A percentile compares a stretch with the other conserved stretches of the same genome.
phyloP scores from a whole-genome alignment of 2,888 invertebrate species.

The Melieria picta region DNA sequence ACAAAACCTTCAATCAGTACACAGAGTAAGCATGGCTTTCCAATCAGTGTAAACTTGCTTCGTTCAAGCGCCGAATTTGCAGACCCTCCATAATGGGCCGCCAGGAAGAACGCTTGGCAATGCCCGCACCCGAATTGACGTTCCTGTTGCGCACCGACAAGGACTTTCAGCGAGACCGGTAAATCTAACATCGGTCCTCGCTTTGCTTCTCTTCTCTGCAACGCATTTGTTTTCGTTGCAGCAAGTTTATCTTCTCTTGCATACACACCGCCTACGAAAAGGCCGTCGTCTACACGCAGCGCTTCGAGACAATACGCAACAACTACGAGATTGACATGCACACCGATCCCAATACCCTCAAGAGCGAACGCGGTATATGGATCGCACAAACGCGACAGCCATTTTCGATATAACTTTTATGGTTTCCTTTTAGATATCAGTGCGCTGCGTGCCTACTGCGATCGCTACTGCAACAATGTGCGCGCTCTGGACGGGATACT shows the following conservation, averaged over 20 bases:
- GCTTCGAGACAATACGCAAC: slow-evolving; percentile 73
- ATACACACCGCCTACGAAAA: slow-evolving; percentile 73
- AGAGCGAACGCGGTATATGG: slow-evolving; percentile 68
- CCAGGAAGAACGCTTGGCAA: slow-evolving; percentile 80
- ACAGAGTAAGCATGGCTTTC: slow-evolving; percentile 69
- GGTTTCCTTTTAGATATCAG: slow-evolving; percentile 67
- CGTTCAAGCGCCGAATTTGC: slow-evolving; percentile 4
- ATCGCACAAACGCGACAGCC: not conserved
- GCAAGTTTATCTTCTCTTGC: slow-evolving; percentile 69
- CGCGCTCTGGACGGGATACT: slow-evolving; percentile 74
- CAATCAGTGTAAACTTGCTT: not conserved
- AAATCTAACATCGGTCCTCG: not conserved
- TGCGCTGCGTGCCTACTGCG: slow-evolving; percentile 74
- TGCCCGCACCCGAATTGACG: slow-evolving; percentile 76
- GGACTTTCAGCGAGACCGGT: slow-evolving; percentile 56
- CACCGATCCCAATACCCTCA: slow-evolving; percentile 73
- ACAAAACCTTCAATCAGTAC: slow-evolving; percentile 76
- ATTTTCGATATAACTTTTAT: not conserved
- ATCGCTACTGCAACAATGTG: slow-evolving; percentile 76
- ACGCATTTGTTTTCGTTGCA: slow-evolving; percentile 34
- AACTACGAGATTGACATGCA: slow-evolving; percentile 78
- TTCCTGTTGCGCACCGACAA: slow-evolving; percentile 77
- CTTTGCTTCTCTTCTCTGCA: not conserved
- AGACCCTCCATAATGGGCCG: slow-evolving; percentile 87
- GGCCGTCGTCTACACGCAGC: slow-evolving; percentile 72